Evolutionary conservation across 2,888 invertebrate genomes (phyloP).

Genomic region (Merodon equestris): DNA sequence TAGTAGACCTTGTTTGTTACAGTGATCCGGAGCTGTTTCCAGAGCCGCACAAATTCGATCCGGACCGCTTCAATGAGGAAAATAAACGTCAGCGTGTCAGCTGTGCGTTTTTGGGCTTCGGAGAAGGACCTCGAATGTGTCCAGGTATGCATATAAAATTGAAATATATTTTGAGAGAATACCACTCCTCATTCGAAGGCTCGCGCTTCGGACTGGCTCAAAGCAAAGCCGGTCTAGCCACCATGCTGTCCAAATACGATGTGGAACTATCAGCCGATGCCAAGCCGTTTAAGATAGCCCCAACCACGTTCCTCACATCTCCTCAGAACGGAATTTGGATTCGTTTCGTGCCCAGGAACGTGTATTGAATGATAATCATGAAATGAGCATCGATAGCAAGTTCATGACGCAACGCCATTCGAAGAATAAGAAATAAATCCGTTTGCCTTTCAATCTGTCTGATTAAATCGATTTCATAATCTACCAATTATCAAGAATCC

Average conservation of each 20-base stretch:
- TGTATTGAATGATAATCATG: neutral
- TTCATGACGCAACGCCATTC: neutral
- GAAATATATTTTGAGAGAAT: neutral
- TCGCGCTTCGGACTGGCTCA: conserved; percentile 72
- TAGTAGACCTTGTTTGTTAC: neutral
- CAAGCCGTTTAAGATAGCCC: conserved; percentile 67
- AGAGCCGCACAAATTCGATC: conserved; percentile 70
- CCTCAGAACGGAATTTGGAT: conserved; percentile 72
- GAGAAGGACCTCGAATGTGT: conserved; percentile 75
- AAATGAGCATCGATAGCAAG: neutral
- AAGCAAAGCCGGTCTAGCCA: conserved; percentile 72
- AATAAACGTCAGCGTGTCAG: conserved; percentile 57
- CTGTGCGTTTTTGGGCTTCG: conserved; percentile 73
- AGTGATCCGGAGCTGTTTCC: conserved; percentile 72
- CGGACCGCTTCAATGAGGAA: conserved; percentile 70
- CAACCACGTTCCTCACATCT: conserved; percentile 73
- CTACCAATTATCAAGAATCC: too few relatives aligned
- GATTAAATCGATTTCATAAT: neutral
- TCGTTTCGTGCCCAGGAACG: conserved; percentile 61
- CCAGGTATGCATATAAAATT: conserved; percentile 70
- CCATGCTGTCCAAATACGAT: conserved; percentile 70
- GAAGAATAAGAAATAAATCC: too few relatives aligned
- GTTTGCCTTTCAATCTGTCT: neutral
- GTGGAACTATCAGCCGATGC: conserved; percentile 64
- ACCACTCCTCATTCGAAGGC: too few relatives aligned